phyloP scores from a whole-genome alignment of 2,797 vertebrate genomes.

The Parauchenoglanis punctatus region DNA sequence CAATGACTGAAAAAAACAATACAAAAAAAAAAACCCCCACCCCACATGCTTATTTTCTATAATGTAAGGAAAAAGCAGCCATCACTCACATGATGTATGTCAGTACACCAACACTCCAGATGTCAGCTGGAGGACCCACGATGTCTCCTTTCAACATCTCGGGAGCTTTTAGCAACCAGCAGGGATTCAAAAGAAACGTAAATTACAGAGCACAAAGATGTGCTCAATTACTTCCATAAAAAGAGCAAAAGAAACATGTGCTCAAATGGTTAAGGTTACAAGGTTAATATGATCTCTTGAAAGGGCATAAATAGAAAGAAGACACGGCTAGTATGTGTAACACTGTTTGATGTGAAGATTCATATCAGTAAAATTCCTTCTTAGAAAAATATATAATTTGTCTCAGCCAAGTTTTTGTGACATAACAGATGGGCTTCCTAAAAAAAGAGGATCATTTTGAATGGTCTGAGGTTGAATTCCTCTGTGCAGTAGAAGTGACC shows the following conservation, averaged over 20 bases:
- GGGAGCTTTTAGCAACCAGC: constrained; percentile 79
- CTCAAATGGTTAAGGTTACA: constrained; percentile 13
- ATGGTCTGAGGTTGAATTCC: constrained; percentile 28
- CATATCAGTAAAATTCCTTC: not conserved
- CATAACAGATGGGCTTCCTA: not conserved
- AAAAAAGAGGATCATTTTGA: not conserved
- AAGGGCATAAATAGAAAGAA: constrained; percentile 14
- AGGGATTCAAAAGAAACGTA: constrained; percentile 50
- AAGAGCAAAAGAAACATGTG: constrained; percentile 30
- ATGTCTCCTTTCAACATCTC: constrained; percentile 97
- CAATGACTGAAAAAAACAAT: not conserved
- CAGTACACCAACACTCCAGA: constrained; percentile 92
- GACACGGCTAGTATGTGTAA: constrained; percentile 3
- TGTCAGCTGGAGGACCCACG: constrained; percentile 92
- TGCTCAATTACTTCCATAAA: constrained; percentile 37
- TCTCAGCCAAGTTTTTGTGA: not conserved
- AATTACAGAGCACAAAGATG: constrained; percentile 38
- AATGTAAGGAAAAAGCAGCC: not conserved
- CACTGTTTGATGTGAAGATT: not conserved
- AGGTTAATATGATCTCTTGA: constrained; percentile 2
- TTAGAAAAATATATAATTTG: no score
- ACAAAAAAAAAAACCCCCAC: no score
- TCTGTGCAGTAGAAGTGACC: constrained; percentile 13
- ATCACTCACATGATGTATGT: constrained; percentile 95
- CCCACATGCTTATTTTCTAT: not conserved